These are phyloP conservation scores for Halocaridina rubra DNA, from an alignment of 2,888 invertebrate species.

Conservation along the genomic window DNA sequence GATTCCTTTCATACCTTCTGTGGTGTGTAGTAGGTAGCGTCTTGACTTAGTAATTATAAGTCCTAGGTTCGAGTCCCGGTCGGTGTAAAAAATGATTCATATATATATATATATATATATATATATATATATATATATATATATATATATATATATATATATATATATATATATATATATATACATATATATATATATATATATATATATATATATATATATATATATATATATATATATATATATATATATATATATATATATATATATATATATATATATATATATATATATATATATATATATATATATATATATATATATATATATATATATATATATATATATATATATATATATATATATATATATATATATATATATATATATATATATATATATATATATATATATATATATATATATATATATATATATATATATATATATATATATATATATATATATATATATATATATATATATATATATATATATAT, in stretches of 20 bases:
- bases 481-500: not conserved
- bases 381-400: not conserved
- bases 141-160: not conserved
- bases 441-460: not conserved
- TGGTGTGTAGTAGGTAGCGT: too few species aligned
- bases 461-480: not conserved
- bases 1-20: too few species aligned
- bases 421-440: not conserved
- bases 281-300: not conserved
- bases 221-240: conserved; percentile 1
- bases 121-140: not conserved
- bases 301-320: not conserved
- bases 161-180: not conserved
- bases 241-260: not conserved
- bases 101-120: not conserved
- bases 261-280: not conserved
- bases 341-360: not conserved
- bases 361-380: not conserved
- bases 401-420: not conserved
- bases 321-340: not conserved
- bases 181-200: not conserved
- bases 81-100: too few species aligned
- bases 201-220: conserved; percentile 4
- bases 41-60: too few species aligned
- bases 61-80: too few species aligned